Evolutionary conservation across 2,797 vertebrate species (phyloP), one percentile per base, ranked within the genome.

Genomic region (Myiotriccus ornatus): DNA sequence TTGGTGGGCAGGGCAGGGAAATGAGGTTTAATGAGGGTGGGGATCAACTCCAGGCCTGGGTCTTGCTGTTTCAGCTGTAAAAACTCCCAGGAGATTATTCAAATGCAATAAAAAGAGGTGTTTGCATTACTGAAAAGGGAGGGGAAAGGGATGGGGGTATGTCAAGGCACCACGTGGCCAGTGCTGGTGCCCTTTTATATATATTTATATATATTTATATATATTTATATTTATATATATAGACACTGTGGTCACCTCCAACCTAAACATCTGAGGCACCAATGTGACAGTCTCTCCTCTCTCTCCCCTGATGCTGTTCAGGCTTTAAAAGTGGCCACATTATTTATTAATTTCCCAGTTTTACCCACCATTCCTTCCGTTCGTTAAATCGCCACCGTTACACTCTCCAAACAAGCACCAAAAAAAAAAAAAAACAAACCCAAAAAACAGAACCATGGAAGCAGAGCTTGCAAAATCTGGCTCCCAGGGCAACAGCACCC

Each of bases 21-120:
- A 79, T 41, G 80, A 49, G 55, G 69, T 70, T 84, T 84, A 80
- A 74, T 52, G 91, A 88, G 73, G 3, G 57, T 13, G 87, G 93
- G 74, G 87, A 47, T 37, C 79, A 62, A 24, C 78, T 50, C 79
- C 24, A 82, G 84, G 79, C 22, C 79, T 6, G 53, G 25, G 24
- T 32, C 56, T 9, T 76, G 90, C 90, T 93, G 70, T 49, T 90
- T 55, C 91, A 92, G 93, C 88, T 77, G 77, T 25, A 27, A 56
- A 75, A 89, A 35, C 84, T 76, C 3, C 3, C 41, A 47, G 84
- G 50, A 69, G 43, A 43, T 79, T 7, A 35, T 83, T 74, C 60
- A 63, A 89, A 67, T 15, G 75, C 89, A 74, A 77, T 65, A 67
- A 63, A 90, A 77, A 65, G 83, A 49, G 25, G 71, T 19, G 41